These are phyloP conservation scores for Zaprionus ornatus DNA, from an alignment of 1,140 invertebrate genomes.

Conservation along the genomic window DNA sequence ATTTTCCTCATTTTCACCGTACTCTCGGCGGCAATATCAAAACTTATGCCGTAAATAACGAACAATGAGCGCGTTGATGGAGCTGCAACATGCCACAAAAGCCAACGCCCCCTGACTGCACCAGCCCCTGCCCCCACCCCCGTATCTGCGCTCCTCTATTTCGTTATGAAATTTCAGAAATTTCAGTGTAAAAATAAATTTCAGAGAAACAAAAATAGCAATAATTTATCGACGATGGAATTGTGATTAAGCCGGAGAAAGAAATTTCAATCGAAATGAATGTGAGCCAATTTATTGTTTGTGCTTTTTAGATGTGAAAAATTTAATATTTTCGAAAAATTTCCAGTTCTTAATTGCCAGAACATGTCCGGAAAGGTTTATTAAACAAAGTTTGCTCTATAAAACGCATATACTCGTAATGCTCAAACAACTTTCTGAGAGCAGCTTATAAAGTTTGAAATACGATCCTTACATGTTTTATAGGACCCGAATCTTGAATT, in stretches of 20 bases:
- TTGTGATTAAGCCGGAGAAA: slow-evolving; percentile 3
- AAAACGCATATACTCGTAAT: neutral
- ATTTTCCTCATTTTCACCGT: slow-evolving; percentile 18
- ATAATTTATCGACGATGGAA: slow-evolving; percentile 10
- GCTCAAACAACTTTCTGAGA: neutral
- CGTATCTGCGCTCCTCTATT: neutral
- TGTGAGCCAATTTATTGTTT: neutral
- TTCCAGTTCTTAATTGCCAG: neutral
- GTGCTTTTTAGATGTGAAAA: neutral
- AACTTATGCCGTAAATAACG: slow-evolving; percentile 49
- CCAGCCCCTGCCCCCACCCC: neutral
- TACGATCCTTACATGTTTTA: too few relatives aligned
- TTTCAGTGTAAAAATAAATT: slow-evolving; percentile 13
- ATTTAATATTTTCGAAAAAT: neutral
- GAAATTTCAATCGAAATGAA: neutral
- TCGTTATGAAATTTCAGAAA: neutral
- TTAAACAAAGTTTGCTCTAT: neutral
- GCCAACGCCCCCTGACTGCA: neutral
- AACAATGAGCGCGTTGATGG: slow-evolving; percentile 19
- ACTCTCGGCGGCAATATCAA: slow-evolving; percentile 56
- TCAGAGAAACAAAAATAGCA: slow-evolving; percentile 26
- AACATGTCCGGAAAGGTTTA: neutral
- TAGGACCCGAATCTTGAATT: too few relatives aligned
- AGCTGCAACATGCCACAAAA: slow-evolving; percentile 13
- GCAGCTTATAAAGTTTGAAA: too few relatives aligned